Conservation (phyloP, 2,113 vertebrate genomes). For the Oceanodroma tethys region DNA sequence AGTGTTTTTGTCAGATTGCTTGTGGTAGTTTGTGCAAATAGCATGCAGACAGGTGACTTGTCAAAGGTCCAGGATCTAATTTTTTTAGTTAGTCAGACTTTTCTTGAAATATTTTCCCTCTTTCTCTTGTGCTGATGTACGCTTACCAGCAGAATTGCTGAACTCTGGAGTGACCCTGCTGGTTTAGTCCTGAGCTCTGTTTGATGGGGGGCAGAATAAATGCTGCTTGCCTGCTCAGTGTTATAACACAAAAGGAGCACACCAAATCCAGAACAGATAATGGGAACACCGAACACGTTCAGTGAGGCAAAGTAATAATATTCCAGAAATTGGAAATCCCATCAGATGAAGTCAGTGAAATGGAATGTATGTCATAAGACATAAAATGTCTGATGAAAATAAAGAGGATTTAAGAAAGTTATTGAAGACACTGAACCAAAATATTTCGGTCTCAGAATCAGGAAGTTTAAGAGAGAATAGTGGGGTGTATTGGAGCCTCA, state of each 20-base stretch:
- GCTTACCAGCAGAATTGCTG: background rate
- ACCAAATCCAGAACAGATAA: background rate
- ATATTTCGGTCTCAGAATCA: constrained; percentile 33
- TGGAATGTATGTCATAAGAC: constrained; percentile 39
- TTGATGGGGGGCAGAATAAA: background rate
- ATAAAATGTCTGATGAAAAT: constrained; percentile 19
- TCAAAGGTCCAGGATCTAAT: background rate
- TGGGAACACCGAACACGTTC: background rate
- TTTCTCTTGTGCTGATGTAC: background rate
- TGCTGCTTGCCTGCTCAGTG: background rate
- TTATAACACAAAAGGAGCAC: background rate
- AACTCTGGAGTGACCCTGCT: background rate
- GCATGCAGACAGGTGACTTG: background rate
- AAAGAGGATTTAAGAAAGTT: constrained; percentile 20
- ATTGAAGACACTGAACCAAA: constrained; percentile 19
- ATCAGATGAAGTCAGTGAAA: constrained; percentile 2
- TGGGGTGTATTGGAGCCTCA: background rate
- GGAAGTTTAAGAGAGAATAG: constrained; percentile 6
- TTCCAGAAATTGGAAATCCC: constrained; percentile 16
- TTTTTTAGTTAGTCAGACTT: background rate
- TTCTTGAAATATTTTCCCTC: background rate
- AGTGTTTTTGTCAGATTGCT: background rate
- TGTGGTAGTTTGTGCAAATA: background rate
- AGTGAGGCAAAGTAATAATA: background rate
- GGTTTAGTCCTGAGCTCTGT: background rate